phyloP scores from a whole-genome alignment of 2,888 invertebrate genomes.

The Timandra comae region DNA sequence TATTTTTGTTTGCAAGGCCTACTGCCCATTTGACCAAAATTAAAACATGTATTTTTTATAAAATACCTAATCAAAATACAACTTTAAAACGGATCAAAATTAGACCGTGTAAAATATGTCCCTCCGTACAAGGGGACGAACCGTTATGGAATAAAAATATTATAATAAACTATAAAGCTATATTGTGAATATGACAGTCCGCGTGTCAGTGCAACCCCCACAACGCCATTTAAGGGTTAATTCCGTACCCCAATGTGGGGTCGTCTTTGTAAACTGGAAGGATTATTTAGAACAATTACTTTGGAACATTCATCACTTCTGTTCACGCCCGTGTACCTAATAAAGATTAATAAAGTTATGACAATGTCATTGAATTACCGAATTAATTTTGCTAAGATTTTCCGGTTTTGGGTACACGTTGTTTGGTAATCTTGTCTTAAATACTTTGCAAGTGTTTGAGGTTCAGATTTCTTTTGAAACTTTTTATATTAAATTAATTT shows the following conservation, averaged over 20 bases:
- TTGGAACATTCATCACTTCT: constrained; percentile 60
- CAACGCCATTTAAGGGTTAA: constrained; percentile 60
- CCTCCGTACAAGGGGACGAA: constrained; percentile 40
- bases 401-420: not conserved
- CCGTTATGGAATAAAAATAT: constrained; percentile 60
- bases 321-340: constrained; percentile 50
- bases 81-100: constrained; percentile 12
- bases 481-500: too few species aligned
- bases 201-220: constrained; percentile 58
- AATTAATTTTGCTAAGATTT: constrained; percentile 9
- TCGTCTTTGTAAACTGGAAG: constrained; percentile 65
- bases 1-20: too few species aligned
- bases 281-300: constrained; percentile 65
- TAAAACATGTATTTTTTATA: too few species aligned
- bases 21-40: too few species aligned
- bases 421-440: not conserved
- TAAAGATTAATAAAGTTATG: constrained; percentile 52
- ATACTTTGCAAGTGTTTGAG: too few species aligned
- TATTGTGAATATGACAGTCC: constrained; percentile 73
- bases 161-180: constrained; percentile 69
- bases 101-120: constrained; percentile 26
- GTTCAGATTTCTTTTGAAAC: too few species aligned
- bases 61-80: not conserved
- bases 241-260: constrained; percentile 44
- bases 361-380: constrained; percentile 31